A percentile compares a stretch with the other conserved stretches of the same genome.
Evolutionary conservation across 2,888 invertebrate genomes (phyloP).

Genomic region (Tenthredo livida): DNA sequence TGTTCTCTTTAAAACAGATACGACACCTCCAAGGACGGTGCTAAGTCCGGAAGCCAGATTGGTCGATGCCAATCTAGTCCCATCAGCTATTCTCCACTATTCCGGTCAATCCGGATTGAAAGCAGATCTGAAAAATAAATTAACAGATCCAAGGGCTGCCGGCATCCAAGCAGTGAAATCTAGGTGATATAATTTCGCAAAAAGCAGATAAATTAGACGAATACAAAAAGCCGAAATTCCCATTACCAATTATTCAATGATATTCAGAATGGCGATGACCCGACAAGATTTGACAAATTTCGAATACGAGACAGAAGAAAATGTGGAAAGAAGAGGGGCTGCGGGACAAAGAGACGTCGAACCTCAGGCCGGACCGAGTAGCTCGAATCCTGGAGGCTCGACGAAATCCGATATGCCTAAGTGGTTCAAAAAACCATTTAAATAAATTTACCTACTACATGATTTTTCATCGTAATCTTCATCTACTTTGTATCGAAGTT

Average conservation of each 20-base stretch:
- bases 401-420: constrained; percentile 61
- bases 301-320: constrained; percentile 43
- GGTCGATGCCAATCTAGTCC: constrained; percentile 87
- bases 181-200: constrained; percentile 78
- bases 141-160: constrained; percentile 85
- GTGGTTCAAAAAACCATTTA: constrained; percentile 67
- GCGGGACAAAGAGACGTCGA: constrained; percentile 54
- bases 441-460: constrained; percentile 57
- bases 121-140: constrained; percentile 81
- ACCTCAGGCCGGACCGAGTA: constrained; percentile 28
- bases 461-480: not conserved
- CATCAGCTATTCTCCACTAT: constrained; percentile 87
- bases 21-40: constrained; percentile 89
- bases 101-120: constrained; percentile 80
- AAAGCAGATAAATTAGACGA: not conserved
- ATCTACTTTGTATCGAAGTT: not conserved
- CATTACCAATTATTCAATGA: not conserved
- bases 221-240: not conserved
- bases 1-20: constrained; percentile 81
- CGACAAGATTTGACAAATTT: constrained; percentile 55
- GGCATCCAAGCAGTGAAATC: constrained; percentile 85
- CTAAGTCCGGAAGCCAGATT: constrained; percentile 83
- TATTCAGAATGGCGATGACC: constrained; percentile 62
- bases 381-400: not conserved
- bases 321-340: constrained; percentile 37